Percentiles rank a stretch among this genome's conserved stretches.
Conservation (phyloP, 2,888 invertebrate genomes). For the Eubasilissa splendida region DNA sequence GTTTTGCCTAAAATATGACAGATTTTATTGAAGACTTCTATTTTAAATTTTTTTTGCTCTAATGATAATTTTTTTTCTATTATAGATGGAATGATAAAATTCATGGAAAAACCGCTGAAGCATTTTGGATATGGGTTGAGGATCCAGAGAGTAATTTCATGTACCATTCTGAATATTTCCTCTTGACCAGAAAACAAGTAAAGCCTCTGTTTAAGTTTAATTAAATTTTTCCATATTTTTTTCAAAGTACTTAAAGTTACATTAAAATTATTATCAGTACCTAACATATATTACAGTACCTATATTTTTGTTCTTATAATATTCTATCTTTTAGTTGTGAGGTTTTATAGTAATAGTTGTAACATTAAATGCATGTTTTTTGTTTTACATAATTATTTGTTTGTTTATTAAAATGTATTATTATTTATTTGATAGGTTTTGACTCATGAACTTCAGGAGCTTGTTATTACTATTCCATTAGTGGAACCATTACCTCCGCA, state of each 20-base stretch:
- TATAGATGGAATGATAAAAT: slow-evolving; percentile 91
- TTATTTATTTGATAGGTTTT: slow-evolving; percentile 73
- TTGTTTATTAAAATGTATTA: background rate
- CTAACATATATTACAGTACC: no score
- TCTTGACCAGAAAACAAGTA: slow-evolving; percentile 86
- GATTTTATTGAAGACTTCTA: background rate
- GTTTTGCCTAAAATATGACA: background rate
- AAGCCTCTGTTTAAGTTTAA: slow-evolving; percentile 21
- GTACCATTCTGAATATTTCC: slow-evolving; percentile 96
- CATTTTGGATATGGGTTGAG: slow-evolving; percentile 99
- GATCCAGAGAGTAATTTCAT: slow-evolving; percentile 95
- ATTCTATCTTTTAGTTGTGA: background rate
- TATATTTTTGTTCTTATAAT: slow-evolving; percentile 16
- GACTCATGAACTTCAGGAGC: slow-evolving; percentile 82
- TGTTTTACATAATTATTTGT: background rate
- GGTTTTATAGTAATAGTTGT: background rate
- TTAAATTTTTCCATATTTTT: no score
- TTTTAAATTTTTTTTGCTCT: background rate
- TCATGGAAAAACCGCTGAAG: slow-evolving; percentile 90
- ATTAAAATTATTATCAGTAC: no score
- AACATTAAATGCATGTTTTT: no score
- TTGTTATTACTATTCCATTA: slow-evolving; percentile 96
- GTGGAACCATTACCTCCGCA: slow-evolving; percentile 92
- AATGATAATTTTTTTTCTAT: slow-evolving; percentile 4
- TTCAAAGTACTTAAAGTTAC: no score